Conservation (phyloP, 2,113 vertebrate genomes). For the Chitala chitala region DNA sequence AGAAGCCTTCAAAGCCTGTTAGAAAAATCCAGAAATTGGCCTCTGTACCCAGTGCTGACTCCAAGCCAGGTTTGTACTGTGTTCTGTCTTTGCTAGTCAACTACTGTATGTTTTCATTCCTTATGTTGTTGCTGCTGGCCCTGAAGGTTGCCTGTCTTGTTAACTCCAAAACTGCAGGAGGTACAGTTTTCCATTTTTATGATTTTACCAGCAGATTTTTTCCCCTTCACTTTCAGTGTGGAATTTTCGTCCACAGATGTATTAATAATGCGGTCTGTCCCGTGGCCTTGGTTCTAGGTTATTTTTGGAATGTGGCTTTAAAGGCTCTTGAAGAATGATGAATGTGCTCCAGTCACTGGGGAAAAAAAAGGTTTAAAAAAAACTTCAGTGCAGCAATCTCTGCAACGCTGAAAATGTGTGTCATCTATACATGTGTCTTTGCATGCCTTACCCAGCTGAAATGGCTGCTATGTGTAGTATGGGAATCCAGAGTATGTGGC, state of each 20-base stretch:
- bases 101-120: neutral
- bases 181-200: too few species aligned
- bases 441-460: slow-evolving; percentile 31
- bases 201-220: too few species aligned
- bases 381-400: too few species aligned
- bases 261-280: too few species aligned
- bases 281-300: too few species aligned
- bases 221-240: too few species aligned
- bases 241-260: too few species aligned
- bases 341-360: too few species aligned
- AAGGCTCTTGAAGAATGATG: too few species aligned
- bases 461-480: slow-evolving; percentile 44
- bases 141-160: neutral
- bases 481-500: slow-evolving; percentile 25
- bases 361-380: too few species aligned
- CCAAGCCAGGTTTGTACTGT: slow-evolving; percentile 70
- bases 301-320: too few species aligned
- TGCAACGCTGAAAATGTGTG: neutral
- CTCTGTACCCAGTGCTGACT: slow-evolving; percentile 60
- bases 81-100: neutral
- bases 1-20: slow-evolving; percentile 68
- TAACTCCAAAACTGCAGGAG: neutral
- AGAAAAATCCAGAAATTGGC: slow-evolving; percentile 78
- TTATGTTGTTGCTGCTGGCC: neutral
- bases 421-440: neutral